These are phyloP conservation scores for Vanacampus margaritifer DNA, from an alignment of 2,113 vertebrate species.

Conservation along the genomic window DNA sequence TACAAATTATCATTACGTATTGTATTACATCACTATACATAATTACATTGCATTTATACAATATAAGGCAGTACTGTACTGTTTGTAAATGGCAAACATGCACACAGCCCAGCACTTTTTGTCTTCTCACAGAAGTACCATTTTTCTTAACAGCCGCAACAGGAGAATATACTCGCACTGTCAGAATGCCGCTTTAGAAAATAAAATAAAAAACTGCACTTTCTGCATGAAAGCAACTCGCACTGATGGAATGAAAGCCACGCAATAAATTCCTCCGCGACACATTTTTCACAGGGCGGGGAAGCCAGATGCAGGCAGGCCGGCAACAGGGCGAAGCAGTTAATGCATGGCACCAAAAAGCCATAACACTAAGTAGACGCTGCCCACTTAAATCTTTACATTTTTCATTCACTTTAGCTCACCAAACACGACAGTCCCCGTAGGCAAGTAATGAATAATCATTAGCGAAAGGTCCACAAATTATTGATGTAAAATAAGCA, in stretches of 20 bases:
- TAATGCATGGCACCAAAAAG: slow-evolving; percentile 38
- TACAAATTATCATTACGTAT: too few relatives aligned
- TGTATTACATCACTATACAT: neutral
- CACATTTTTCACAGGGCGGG: slow-evolving; percentile 24
- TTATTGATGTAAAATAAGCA: slow-evolving; percentile 82
- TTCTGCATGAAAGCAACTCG: slow-evolving; percentile 6
- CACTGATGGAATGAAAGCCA: slow-evolving; percentile 15
- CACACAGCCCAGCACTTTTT: neutral
- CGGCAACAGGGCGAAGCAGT: slow-evolving; percentile 31
- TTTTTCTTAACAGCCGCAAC: neutral
- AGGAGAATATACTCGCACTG: neutral
- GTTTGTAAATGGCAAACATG: neutral
- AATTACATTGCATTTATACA: neutral
- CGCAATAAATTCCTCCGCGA: slow-evolving; percentile 16
- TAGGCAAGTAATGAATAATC: slow-evolving; percentile 73
- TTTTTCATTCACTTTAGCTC: slow-evolving; percentile 71
- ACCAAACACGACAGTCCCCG: slow-evolving; percentile 67
- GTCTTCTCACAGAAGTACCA: neutral
- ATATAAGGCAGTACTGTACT: neutral
- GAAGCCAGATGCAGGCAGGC: slow-evolving; percentile 26
- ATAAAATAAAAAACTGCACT: neutral
- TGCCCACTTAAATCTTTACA: slow-evolving; percentile 67
- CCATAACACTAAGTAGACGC: slow-evolving; percentile 59
- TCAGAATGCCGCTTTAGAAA: neutral
- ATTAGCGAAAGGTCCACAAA: slow-evolving; percentile 76